Conservation (phyloP, 1,140 invertebrate species). For the Mylabris phalerata region DNA sequence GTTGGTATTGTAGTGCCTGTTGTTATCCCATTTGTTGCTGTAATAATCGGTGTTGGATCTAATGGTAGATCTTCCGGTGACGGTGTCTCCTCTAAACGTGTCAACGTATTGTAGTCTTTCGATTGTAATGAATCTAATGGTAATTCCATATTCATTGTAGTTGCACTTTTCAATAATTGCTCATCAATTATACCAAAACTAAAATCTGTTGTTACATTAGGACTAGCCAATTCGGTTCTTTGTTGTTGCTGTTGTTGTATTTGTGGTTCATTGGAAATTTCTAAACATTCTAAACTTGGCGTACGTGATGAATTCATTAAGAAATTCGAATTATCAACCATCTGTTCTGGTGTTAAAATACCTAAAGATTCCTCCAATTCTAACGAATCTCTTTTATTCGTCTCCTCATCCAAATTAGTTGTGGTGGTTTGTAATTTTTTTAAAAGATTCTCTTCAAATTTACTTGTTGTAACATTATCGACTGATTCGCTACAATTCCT, state of each 20-base stretch:
- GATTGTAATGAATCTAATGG: slow-evolving; percentile 42
- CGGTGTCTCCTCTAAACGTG: slow-evolving; percentile 63
- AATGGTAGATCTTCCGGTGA: slow-evolving; percentile 75
- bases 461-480: not conserved
- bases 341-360: slow-evolving; percentile 79
- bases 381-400: slow-evolving; percentile 36
- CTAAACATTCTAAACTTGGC: slow-evolving; percentile 31
- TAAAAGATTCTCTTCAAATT: slow-evolving; percentile 9
- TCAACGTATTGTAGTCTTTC: slow-evolving; percentile 22
- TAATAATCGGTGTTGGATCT: slow-evolving; percentile 53
- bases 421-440: slow-evolving; percentile 15
- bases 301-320: slow-evolving; percentile 44
- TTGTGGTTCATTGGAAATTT: not conserved
- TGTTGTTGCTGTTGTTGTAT: slow-evolving; percentile 1
- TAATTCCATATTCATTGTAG: slow-evolving; percentile 50
- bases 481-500: not conserved
- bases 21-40: slow-evolving; percentile 11
- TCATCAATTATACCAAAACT: slow-evolving; percentile 37
- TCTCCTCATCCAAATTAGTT: slow-evolving; percentile 21
- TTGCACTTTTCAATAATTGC: slow-evolving; percentile 25
- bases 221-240: slow-evolving; percentile 25
- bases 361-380: slow-evolving; percentile 65
- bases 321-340: slow-evolving; percentile 64
- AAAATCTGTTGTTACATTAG: slow-evolving; percentile 29
- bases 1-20: slow-evolving; percentile 40